Conservation (phyloP, 2,797 vertebrate species). For the Neosilurus mollespiculum region DNA sequence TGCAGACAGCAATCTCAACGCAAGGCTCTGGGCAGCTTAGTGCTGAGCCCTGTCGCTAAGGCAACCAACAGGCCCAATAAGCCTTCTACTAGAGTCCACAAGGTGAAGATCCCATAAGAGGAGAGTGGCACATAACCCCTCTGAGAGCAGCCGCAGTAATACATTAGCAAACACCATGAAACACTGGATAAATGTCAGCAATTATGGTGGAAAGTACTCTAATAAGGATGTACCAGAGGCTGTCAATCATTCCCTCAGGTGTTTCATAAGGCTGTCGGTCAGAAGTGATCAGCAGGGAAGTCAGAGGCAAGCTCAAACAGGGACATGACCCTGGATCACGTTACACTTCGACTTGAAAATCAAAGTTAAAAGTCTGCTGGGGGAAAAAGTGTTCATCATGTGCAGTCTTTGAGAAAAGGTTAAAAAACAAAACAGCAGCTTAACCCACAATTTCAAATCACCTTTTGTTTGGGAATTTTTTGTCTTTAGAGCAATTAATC, state of each 20-base stretch:
- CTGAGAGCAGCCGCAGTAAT: conserved; percentile 97
- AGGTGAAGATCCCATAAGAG: conserved; percentile 96
- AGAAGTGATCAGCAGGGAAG: conserved; percentile 60
- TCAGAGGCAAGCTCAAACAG: conserved; percentile 21
- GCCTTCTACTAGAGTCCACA: conserved; percentile 85
- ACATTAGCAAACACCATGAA: conserved; percentile 99
- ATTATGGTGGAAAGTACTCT: conserved; percentile 90
- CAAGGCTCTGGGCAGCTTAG: conserved; percentile 88
- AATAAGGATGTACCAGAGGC: conserved; percentile 94
- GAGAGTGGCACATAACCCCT: conserved; percentile 85
- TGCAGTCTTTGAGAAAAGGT: background rate
- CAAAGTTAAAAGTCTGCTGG: background rate
- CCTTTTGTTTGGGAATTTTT: background rate
- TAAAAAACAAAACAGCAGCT: background rate
- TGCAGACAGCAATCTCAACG: conserved; percentile 89
- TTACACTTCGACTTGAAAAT: conserved; percentile 2
- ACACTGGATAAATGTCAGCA: conserved; percentile 99
- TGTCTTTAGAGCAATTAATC: background rate
- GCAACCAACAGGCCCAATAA: conserved; percentile 93
- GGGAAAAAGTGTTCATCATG: background rate
- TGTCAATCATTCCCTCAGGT: conserved; percentile 91
- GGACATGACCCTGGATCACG: background rate
- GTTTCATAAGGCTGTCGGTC: conserved; percentile 63
- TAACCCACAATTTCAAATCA: background rate
- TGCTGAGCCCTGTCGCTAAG: conserved; percentile 92